Evolutionary conservation across 2,797 vertebrate species (phyloP), one percentile per base, ranked within the genome.

Genomic region (Psittacula derbiana): DNA sequence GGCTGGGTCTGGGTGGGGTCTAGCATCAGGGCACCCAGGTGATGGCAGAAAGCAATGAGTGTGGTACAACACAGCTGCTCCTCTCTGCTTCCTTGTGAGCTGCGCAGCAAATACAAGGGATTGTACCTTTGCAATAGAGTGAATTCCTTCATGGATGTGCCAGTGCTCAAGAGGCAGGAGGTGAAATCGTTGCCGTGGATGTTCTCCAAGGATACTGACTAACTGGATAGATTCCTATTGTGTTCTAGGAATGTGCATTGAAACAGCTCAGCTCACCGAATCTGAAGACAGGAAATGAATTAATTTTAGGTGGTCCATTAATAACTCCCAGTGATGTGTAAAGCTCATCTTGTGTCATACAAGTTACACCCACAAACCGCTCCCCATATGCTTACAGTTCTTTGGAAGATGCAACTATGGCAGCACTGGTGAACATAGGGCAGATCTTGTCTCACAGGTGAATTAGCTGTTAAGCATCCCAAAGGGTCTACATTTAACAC

Each of bases 271-370:
- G 47, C 67, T 89, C 46, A 11, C 27, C 2, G 1, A 19, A 60
- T 6, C 14, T 1, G 4, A 50, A 47, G 61, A 21, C 40, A 40
- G 43, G 27, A 17, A 69, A 46, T 8, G 2, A 16, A 27, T 16
- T 36, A 30, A 25, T 44, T 58, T 71, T 16, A 18, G 52, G 47
- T 23, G 65, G 18, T 47, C 47, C 64, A 36, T 11, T 52, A 24
- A 0, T 10, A 58, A 71, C 40, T 28, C 33, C 33, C 47, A 57
- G 60, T 2, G 36, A 36, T 4, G 3, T 0, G 3, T 6, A 46
- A 74, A 61, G 58, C 74, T 65, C 38, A 38, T 33, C 74, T 33
- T 13, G 41, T 33, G 47, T 16, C 52, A 27, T 25, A n/a, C 19
- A 21, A 62, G 44, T 2, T 33, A 7, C 50, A 46, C 19, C 21